Conservation (phyloP, 2,113 vertebrate genomes). For the Gavia stellata region DNA sequence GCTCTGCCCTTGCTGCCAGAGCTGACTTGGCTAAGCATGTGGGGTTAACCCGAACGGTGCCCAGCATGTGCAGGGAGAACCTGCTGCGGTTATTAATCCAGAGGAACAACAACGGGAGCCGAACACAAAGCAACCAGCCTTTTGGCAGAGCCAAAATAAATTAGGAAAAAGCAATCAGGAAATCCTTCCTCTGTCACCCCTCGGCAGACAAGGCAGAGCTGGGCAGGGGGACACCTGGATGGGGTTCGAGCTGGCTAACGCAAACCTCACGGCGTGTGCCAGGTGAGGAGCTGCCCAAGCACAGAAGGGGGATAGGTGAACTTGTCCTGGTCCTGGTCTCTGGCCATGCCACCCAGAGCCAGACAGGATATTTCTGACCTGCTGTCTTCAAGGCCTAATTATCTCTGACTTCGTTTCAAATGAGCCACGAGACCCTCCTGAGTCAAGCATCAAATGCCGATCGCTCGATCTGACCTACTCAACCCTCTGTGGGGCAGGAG, state of each 20-base stretch:
- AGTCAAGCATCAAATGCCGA: not conserved
- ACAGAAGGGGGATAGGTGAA: not conserved
- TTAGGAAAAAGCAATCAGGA: not conserved
- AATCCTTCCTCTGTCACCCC: not conserved
- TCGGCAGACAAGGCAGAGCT: not conserved
- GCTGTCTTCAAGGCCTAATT: not conserved
- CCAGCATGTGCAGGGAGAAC: not conserved
- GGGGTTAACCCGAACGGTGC: not conserved
- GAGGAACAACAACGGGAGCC: not conserved
- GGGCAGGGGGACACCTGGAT: not conserved
- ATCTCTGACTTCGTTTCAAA: not conserved
- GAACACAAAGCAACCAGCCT: not conserved
- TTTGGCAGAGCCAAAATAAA: not conserved
- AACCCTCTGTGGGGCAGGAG: fast-evolving
- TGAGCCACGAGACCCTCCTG: not conserved
- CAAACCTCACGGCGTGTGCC: fast-evolving
- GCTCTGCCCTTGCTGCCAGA: not conserved
- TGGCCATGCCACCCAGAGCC: not conserved
- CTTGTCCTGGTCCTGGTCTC: not conserved
- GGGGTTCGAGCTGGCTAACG: not conserved
- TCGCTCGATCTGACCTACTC: not conserved
- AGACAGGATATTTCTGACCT: not conserved
- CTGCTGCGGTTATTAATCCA: not conserved
- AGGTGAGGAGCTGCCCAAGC: not conserved
- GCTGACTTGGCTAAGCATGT: not conserved